A percentile compares a stretch with the other conserved stretches of the same genome.
Evolutionary conservation across 2,888 invertebrate genomes (phyloP).

Genomic region (Neoascia interrupta): DNA sequence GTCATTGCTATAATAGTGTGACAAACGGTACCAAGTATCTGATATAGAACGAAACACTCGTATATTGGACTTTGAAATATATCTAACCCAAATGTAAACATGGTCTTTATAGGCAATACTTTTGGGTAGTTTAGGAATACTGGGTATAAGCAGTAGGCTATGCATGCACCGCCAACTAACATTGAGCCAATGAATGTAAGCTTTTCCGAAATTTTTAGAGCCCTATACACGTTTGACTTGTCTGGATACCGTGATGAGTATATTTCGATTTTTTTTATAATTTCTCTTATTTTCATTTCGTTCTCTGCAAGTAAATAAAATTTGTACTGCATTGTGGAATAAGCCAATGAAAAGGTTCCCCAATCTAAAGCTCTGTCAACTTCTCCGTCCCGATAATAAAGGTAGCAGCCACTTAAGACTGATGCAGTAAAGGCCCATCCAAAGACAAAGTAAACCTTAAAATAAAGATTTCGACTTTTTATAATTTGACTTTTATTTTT

Average conservation of each 20-base stretch:
- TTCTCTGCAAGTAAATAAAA: constrained; percentile 19
- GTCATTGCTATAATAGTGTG: constrained; percentile 39
- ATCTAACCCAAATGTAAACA: constrained; percentile 38
- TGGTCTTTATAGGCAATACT: constrained; percentile 29
- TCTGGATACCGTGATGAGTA: constrained; percentile 21
- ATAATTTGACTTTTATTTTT: no score
- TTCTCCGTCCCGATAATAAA: constrained; percentile 19
- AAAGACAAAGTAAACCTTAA: constrained; percentile 36
- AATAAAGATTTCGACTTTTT: background rate
- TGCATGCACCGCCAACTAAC: constrained; percentile 32
- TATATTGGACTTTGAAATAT: constrained; percentile 34
- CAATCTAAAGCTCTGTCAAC: constrained; percentile 32
- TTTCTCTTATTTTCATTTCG: constrained; percentile 19
- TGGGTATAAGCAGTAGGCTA: constrained; percentile 23
- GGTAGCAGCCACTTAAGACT: constrained; percentile 38
- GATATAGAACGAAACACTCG: constrained; percentile 26
- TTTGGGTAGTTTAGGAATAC: constrained; percentile 18
- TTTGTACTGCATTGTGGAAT: constrained; percentile 29
- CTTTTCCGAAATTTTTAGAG: constrained; percentile 1
- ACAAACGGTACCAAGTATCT: constrained; percentile 20
- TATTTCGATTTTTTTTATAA: constrained; percentile 24
- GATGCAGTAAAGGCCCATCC: constrained; percentile 42
- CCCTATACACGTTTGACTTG: constrained; percentile 7
- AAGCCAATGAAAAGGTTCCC: constrained; percentile 36
- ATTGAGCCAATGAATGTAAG: constrained; percentile 22